These are phyloP conservation scores for Thysanoteuthis rhombus DNA, from an alignment of 2,888 invertebrate genomes.

Conservation along the genomic window DNA sequence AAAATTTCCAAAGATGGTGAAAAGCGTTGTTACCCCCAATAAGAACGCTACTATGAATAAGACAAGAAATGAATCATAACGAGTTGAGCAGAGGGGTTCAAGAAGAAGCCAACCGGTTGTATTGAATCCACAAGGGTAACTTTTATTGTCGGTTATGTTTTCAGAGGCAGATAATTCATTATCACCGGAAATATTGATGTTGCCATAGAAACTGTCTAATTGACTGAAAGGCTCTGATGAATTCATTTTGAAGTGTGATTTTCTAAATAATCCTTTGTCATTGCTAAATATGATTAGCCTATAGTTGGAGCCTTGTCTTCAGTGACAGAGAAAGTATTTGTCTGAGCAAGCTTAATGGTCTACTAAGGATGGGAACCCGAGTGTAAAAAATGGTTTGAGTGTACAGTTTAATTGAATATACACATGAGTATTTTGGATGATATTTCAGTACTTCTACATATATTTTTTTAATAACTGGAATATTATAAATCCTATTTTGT, in stretches of 20 bases:
- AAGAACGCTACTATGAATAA: slow-evolving; percentile 57
- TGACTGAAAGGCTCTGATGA: slow-evolving; percentile 12
- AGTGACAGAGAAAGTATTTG: no score
- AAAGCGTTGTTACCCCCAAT: slow-evolving; percentile 58
- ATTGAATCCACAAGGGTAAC: slow-evolving; percentile 13
- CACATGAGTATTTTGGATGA: no score
- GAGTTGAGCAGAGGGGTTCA: slow-evolving; percentile 52
- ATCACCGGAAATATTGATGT: not conserved
- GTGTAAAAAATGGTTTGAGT: no score
- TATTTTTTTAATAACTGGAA: no score
- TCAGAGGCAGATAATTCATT: not conserved
- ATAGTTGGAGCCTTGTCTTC: no score
- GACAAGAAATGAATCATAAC: slow-evolving; percentile 48
- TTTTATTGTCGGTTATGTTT: not conserved
- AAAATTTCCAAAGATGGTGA: slow-evolving; percentile 65
- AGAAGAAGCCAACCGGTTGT: slow-evolving; percentile 16
- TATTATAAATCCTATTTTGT: no score
- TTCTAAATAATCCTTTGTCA: not conserved
- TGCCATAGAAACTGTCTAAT: not conserved
- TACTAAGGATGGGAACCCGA: no score
- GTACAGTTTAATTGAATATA: no score
- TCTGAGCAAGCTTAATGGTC: no score
- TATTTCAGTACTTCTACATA: no score
- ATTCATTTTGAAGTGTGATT: slow-evolving; percentile 15
- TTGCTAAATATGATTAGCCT: not conserved